Conservation (phyloP, 2,797 vertebrate species). For the Aphelocoma californica region DNA sequence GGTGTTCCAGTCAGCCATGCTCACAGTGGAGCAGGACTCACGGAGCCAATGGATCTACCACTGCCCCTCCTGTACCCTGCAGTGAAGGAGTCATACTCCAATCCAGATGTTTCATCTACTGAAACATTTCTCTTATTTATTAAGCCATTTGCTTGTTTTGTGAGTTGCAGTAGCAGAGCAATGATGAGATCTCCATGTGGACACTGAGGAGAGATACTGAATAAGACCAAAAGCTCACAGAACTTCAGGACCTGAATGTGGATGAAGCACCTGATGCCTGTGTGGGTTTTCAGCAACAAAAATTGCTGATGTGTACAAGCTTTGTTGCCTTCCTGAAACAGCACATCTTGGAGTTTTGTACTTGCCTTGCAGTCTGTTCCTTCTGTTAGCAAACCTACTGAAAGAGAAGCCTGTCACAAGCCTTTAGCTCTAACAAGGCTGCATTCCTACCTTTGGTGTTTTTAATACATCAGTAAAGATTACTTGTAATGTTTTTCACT, state of each 20-base stretch:
- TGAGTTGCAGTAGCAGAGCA: not conserved
- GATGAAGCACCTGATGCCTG: not conserved
- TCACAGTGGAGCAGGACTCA: not conserved
- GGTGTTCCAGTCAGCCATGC: not conserved
- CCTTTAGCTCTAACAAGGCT: not conserved
- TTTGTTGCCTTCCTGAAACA: not conserved
- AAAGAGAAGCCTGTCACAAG: not conserved
- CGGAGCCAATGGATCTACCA: not conserved
- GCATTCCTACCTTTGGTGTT: not conserved
- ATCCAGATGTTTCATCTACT: not conserved
- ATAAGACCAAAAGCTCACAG: not conserved
- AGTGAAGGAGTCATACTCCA: not conserved
- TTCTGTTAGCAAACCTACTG: not conserved
- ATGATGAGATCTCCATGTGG: not conserved
- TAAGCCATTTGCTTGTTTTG: not conserved
- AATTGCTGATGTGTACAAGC: rapidly evolving
- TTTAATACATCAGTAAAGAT: not conserved
- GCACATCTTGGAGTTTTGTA: not conserved
- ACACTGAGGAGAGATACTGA: not conserved
- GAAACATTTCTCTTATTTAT: not conserved
- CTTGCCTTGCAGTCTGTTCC: not conserved
- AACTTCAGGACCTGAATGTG: not conserved
- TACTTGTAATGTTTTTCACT: conserved; percentile 26
- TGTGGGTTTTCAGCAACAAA: not conserved
- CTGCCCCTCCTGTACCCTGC: not conserved